A percentile compares a stretch with the other conserved stretches of the same genome.
Evolutionary conservation across 2,113 vertebrate species (phyloP).

Genomic region (Otus sunia): DNA sequence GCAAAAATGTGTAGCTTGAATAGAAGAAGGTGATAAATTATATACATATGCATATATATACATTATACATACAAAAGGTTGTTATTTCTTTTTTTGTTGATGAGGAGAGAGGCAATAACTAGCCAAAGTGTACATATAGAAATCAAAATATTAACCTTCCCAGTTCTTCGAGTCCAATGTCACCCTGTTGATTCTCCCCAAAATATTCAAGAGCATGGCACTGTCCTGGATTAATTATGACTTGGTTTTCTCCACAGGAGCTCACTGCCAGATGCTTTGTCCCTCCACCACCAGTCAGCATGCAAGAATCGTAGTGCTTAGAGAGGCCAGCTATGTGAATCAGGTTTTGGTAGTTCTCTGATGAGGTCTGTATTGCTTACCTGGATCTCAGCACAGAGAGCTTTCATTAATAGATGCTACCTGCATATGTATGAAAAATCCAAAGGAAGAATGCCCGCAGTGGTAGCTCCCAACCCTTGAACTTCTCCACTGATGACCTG

Average conservation of each 20-base stretch:
- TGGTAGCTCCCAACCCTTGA: not conserved
- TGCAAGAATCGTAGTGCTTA: not conserved
- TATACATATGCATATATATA: rapidly evolving
- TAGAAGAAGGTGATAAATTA: not conserved
- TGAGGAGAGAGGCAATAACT: not conserved
- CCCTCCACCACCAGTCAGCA: not conserved
- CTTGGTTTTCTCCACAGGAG: not conserved
- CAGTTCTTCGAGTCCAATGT: not conserved
- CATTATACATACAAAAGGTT: not conserved
- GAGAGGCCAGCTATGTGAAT: not conserved
- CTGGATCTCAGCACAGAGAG: not conserved
- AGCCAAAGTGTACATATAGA: not conserved
- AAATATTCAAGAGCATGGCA: not conserved
- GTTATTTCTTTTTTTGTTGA: not conserved
- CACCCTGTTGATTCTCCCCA: not conserved
- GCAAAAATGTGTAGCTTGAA: not conserved
- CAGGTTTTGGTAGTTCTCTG: not conserved
- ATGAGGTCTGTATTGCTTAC: not conserved
- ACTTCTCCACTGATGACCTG: not conserved
- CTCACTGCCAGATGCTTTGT: not conserved
- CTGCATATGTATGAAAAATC: not conserved
- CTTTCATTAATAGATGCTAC: not conserved
- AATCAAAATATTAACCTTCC: not conserved
- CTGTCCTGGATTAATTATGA: not conserved
- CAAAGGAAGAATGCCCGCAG: not conserved